These are phyloP conservation scores for Harpegnathos saltator DNA, from an alignment of 1,140 invertebrate species.

Conservation along the genomic window DNA sequence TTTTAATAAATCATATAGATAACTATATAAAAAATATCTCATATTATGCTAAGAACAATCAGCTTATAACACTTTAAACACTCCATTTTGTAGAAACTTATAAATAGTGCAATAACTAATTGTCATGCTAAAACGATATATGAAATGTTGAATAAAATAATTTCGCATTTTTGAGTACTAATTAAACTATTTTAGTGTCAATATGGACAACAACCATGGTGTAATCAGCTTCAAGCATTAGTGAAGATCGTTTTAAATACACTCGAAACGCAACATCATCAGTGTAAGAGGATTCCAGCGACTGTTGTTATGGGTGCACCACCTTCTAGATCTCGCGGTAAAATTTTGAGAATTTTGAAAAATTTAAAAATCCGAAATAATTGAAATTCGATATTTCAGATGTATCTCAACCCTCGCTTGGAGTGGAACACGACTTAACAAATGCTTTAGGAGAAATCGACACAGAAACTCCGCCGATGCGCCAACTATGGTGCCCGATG, in stretches of 20 bases:
- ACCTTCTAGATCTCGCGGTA: constrained; percentile 90
- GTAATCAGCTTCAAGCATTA: constrained; percentile 92
- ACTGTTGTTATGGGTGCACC: constrained; percentile 90
- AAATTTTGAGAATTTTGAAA: constrained; percentile 29
- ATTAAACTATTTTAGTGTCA: constrained; percentile 90
- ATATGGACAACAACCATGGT: constrained; percentile 93
- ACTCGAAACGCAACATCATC: constrained; percentile 95
- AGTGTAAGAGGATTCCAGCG: constrained; percentile 92
- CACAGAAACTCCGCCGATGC: constrained; percentile 83
- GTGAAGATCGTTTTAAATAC: constrained; percentile 98
- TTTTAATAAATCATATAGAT: no score
- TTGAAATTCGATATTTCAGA: constrained; percentile 84
- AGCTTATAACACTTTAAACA: no score
- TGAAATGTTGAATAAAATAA: not conserved
- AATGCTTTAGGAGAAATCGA: constrained; percentile 84
- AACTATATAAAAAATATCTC: no score
- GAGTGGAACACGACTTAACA: constrained; percentile 88
- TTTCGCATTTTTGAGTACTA: not conserved
- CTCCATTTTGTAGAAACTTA: no score
- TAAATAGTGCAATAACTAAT: no score
- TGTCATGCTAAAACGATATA: no score
- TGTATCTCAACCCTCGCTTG: constrained; percentile 91
- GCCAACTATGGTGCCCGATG: constrained; percentile 77
- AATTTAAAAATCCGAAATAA: not conserved
- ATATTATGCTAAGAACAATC: no score